These are phyloP conservation scores for Drosophila orosa DNA, from an alignment of 1,140 invertebrate genomes.

Conservation along the genomic window DNA sequence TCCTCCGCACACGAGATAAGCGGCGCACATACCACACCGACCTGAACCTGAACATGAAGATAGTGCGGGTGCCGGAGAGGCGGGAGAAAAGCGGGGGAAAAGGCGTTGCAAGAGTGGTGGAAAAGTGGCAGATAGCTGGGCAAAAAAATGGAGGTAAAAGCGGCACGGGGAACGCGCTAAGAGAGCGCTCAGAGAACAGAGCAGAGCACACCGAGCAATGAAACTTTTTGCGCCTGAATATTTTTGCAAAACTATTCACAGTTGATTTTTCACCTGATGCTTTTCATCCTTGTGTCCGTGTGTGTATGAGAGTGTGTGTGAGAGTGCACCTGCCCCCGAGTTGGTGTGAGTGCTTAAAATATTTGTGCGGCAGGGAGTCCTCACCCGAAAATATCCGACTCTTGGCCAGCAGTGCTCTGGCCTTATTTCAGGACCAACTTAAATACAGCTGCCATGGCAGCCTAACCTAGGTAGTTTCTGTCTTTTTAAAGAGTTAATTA, in stretches of 20 bases:
- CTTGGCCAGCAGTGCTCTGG: slow-evolving; percentile 31
- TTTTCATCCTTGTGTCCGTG: slow-evolving; percentile 51
- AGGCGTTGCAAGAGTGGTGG: slow-evolving; percentile 7
- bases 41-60: slow-evolving; percentile 49
- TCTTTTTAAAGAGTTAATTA: slow-evolving; percentile 7
- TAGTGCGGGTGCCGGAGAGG: slow-evolving; percentile 17
- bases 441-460: slow-evolving; percentile 40
- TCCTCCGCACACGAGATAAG: slow-evolving; percentile 68
- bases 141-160: neutral
- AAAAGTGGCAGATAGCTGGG: slow-evolving; percentile 14
- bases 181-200: slow-evolving; percentile 35
- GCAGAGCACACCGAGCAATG: slow-evolving; percentile 58
- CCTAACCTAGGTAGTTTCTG: neutral
- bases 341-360: slow-evolving; percentile 69
- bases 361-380: slow-evolving; percentile 60
- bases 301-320: slow-evolving; percentile 1
- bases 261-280: slow-evolving; percentile 83
- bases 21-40: slow-evolving; percentile 60
- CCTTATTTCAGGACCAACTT: slow-evolving; percentile 52
- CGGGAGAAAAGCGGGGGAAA: neutral
- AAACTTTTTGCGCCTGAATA: slow-evolving; percentile 81
- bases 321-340: slow-evolving; percentile 13
- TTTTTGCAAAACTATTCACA: slow-evolving; percentile 80
- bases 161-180: slow-evolving; percentile 2
- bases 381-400: slow-evolving; percentile 41